Evolutionary conservation across 2,888 invertebrate genomes (phyloP), one percentile per base, ranked within the genome.

Genomic region (Tiliacea citrago): DNA sequence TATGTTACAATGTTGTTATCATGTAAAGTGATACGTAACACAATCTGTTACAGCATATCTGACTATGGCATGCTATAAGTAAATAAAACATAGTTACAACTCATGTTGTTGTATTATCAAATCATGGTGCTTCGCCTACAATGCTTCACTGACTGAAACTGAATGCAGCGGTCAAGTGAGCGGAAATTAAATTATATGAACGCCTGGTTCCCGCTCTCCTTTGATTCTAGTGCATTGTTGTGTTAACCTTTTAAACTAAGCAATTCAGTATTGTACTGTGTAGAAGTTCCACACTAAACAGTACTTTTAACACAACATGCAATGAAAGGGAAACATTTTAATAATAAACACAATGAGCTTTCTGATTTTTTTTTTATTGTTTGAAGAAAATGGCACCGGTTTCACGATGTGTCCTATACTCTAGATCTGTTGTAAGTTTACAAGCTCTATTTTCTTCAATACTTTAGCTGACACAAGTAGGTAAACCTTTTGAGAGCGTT

Each of bases 111-210:
- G n/a, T n/a, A n/a, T n/a, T n/a, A n/a, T n/a, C n/a, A n/a, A n/a
- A n/a, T n/a, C n/a, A n/a, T n/a, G n/a, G n/a, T n/a, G n/a, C n/a
- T n/a, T n/a, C n/a, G n/a, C n/a, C n/a, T n/a, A n/a, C n/a, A n/a
- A n/a, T n/a, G n/a, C n/a, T n/a, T n/a, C n/a, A 29, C 16, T 47
- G 13, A 51, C 29, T 18, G 10, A 51, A 24, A 24, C 35, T 18
- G 21, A 39, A 65, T 53, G 49, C 60, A 60, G 62, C 39, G 29
- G 53, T 35, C 24, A 47, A 60, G 13, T 61, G 60, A n/a, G 47
- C 21, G 29, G 29, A 58, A 76, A 61, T 69, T 47, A 35, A 71
- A 71, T 63, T 63, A 42, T n/a, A 45, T 29, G 42, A 68, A 24
- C 39, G 16, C 21, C 12, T 63, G n/a, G n/a, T 16, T 53, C 10